Evolutionary conservation across 1,140 invertebrate species (phyloP).

Genomic region (Meloidogyne hapla): DNA sequence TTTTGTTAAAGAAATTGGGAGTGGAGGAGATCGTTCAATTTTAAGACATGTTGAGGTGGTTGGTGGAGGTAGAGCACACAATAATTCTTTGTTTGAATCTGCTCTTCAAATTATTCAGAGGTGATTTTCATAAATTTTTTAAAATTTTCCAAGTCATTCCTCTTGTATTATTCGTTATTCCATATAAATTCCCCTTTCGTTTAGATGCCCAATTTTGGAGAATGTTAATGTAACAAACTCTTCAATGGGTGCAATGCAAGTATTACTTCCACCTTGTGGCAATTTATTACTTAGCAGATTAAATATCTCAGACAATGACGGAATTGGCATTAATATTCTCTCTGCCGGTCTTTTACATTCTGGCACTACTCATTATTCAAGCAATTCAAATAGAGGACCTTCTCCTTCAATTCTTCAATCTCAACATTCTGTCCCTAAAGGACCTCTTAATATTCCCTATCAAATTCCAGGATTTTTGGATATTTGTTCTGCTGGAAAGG

Average conservation of each 20-base stretch:
- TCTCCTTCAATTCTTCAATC: neutral
- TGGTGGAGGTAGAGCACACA: slow-evolving; percentile 93
- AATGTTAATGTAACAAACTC: slow-evolving; percentile 80
- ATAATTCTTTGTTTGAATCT: slow-evolving; percentile 78
- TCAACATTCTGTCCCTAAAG: slow-evolving; percentile 69
- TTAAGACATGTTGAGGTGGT: slow-evolving; percentile 81
- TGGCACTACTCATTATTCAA: neutral
- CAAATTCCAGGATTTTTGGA: slow-evolving; percentile 90
- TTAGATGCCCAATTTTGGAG: slow-evolving; percentile 74
- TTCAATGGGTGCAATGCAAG: slow-evolving; percentile 85
- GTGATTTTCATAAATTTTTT: neutral
- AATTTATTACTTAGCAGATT: slow-evolving; percentile 64
- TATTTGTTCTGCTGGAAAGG: slow-evolving; percentile 81
- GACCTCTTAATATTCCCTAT: slow-evolving; percentile 83
- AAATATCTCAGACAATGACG: slow-evolving; percentile 79
- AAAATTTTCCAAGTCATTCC: neutral
- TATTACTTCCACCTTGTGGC: slow-evolving; percentile 67
- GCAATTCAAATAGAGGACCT: neutral
- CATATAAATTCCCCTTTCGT: neutral
- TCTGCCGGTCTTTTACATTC: slow-evolving; percentile 69
- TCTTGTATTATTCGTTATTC: neutral
- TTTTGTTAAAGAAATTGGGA: neutral
- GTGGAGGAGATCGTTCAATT: slow-evolving; percentile 68
- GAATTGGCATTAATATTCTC: slow-evolving; percentile 82
- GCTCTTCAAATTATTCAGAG: slow-evolving; percentile 73